A percentile compares a stretch with the other conserved stretches of the same genome.
phyloP scores from a whole-genome alignment of 2,113 vertebrate genomes.

The Pollimyrus isidori region DNA sequence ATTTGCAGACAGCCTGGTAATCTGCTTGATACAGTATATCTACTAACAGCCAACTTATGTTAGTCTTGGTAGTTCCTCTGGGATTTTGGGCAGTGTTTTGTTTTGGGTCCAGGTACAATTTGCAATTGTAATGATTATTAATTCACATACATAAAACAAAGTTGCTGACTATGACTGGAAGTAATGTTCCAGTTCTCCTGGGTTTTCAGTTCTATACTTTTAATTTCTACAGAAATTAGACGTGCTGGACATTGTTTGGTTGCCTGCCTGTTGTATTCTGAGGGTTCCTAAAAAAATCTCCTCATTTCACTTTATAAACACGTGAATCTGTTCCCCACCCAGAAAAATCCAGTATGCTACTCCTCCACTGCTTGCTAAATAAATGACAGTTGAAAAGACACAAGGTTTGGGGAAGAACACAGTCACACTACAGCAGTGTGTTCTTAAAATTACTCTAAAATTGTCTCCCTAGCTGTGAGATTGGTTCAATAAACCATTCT shows the following conservation, averaged over 20 bases:
- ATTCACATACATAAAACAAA: background rate
- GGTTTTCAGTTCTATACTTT: background rate
- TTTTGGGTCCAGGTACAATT: background rate
- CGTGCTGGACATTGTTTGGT: background rate
- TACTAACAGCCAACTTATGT: background rate
- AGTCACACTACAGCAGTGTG: background rate
- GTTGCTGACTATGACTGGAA: background rate
- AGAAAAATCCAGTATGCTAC: background rate
- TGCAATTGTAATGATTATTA: too few species aligned
- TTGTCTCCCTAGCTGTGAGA: background rate
- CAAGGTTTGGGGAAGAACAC: background rate
- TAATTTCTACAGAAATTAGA: background rate
- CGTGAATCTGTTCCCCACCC: background rate
- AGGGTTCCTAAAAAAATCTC: background rate
- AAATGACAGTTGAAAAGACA: background rate
- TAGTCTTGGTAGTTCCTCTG: background rate
- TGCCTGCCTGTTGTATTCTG: background rate
- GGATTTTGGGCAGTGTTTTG: background rate
- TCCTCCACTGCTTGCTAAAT: background rate
- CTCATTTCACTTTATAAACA: background rate
- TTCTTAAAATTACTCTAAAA: background rate
- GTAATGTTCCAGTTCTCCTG: background rate
- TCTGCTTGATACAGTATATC: background rate
- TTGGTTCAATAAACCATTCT: background rate
- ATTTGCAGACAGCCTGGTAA: background rate